Evolutionary conservation across 1,140 invertebrate species (phyloP), one percentile per base, ranked within the genome.

Genomic region (Odontomachus brunneus): DNA sequence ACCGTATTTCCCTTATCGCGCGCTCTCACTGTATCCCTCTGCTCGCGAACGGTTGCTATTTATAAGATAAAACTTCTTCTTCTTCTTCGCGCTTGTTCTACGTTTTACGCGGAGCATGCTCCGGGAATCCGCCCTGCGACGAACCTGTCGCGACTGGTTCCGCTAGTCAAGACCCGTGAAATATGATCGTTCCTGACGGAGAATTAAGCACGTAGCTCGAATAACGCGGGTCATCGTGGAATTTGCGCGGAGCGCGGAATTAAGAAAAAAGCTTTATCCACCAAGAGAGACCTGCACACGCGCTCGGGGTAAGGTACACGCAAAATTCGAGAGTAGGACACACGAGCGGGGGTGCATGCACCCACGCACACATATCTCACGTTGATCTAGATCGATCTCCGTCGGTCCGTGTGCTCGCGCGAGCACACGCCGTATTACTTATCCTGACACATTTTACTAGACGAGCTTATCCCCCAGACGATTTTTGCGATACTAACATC

Each of bases 201-300:
- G 85, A 86, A 88, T 88, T 87, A 87, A 87, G 75, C 63, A 48
- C 67, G 44, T 55, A 81, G 67, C 66, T 49, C 59, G 84, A 83
- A 85, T 86, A 83, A 85, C 59, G 60, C 53, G 38, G 44, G 78
- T 33, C 69, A 63, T 74, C 44, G 55, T 59, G 48, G 55, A 74
- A 74, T 72, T 63, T 24, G 29, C 11, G 53, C 24, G 57, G 49
- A 80, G 49, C 53, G 26, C 15, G 4, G 57, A 60, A 74, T 82
- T 82, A 72, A 74, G 44, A 44, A n/a, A 63, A 17, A 14, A 44
- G 65, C 44, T 59, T 44, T 11, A 24, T 33, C 55, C 19, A 3
- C 14, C 53, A 33, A 53, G 33, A n/a, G n/a, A n/a, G 63, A 69
- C 67, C 67, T 24, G 49, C 26, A 2, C 19, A 75, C 22, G 55